phyloP scores from a whole-genome alignment of 2,113 vertebrate genomes.

The Prunella fulvescens region DNA sequence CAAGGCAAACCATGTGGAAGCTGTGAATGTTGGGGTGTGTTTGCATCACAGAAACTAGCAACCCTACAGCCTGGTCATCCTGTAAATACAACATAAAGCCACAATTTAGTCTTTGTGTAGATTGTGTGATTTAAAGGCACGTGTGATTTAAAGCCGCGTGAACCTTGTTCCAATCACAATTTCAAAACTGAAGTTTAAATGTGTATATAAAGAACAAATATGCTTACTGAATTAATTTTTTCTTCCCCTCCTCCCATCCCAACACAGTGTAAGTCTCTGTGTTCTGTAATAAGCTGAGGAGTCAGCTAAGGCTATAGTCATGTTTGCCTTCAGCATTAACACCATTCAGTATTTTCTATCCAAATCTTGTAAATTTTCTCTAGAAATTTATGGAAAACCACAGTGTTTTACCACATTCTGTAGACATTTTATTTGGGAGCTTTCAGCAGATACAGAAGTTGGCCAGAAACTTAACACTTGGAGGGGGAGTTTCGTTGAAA shows the following conservation, averaged over 20 bases:
- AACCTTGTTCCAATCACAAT: not conserved
- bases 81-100: not conserved
- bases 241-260: rapidly evolving
- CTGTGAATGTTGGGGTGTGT: not conserved
- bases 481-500: not conserved
- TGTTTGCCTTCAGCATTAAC: not conserved
- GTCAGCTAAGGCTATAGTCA: not conserved
- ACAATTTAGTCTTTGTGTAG: not conserved
- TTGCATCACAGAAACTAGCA: not conserved
- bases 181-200: not conserved
- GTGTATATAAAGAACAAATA: not conserved
- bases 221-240: not conserved
- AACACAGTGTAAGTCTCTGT: not conserved
- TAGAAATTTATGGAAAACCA: not conserved
- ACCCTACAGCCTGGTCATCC: not conserved
- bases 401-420: not conserved
- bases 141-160: not conserved
- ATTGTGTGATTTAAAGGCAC: not conserved
- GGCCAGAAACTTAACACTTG: not conserved
- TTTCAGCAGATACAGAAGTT: not conserved
- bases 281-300: not conserved
- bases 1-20: not conserved
- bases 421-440: not conserved
- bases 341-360: not conserved
- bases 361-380: not conserved